Conservation (phyloP, 53 echinoderm and acorn worm genomes). For the Glandiceps talaboti region DNA sequence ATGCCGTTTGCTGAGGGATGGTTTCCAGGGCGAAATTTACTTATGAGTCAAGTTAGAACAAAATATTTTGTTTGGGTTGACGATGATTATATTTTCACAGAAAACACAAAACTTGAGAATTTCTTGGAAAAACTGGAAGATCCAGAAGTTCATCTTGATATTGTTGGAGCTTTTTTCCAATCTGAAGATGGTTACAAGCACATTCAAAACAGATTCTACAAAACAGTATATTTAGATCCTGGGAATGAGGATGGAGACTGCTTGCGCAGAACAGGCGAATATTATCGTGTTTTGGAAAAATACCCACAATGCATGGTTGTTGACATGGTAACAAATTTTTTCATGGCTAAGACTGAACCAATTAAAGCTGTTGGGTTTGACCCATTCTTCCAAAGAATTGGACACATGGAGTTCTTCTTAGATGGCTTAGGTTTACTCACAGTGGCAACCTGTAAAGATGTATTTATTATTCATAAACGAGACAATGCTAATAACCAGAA, state of each 20-base stretch:
- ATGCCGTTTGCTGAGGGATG: neutral
- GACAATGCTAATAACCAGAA: neutral
- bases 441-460: neutral
- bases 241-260: neutral
- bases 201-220: neutral
- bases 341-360: neutral
- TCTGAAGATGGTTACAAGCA: neutral
- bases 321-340: neutral
- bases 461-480: neutral
- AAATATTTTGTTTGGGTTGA: neutral
- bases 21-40: neutral
- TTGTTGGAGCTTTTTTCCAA: neutral
- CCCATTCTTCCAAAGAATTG: neutral
- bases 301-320: neutral
- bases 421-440: neutral
- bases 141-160: neutral
- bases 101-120: neutral
- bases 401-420: neutral
- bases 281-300: neutral
- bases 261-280: neutral
- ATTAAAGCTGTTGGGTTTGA: neutral
- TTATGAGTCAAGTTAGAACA: neutral
- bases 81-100: neutral
- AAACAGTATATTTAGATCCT: neutral
- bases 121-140: neutral